Conservation (phyloP, 2,888 invertebrate species). For the Cryptus armator region DNA sequence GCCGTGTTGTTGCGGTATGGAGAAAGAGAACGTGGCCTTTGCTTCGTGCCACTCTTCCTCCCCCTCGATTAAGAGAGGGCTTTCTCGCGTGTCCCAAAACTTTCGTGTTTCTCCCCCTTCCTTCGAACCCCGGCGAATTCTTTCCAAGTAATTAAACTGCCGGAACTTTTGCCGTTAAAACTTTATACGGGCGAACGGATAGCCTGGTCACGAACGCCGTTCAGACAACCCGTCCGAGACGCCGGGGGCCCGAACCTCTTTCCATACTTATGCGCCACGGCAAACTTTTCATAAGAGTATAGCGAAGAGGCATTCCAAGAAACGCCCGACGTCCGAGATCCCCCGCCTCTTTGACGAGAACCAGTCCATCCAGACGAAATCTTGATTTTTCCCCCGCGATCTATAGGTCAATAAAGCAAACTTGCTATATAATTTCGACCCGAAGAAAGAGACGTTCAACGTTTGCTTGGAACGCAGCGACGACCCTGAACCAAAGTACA, state of each 20-base stretch:
- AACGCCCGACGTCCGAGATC: neutral
- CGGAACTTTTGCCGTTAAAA: slow-evolving; percentile 83
- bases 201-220: slow-evolving; percentile 51
- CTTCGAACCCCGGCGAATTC: slow-evolving; percentile 76
- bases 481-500: too few species aligned
- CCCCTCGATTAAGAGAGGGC: slow-evolving; percentile 20
- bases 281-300: neutral
- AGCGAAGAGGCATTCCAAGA: neutral
- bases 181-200: slow-evolving; percentile 68
- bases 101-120: slow-evolving; percentile 39
- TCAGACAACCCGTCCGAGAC: slow-evolving; percentile 52
- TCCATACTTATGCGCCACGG: slow-evolving; percentile 38
- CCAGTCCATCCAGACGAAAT: neutral
- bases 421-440: neutral
- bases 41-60: neutral
- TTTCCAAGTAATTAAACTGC: slow-evolving; percentile 84
- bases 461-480: too few species aligned
- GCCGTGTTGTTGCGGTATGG: slow-evolving; percentile 12
- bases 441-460: neutral
- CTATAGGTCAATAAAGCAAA: neutral
- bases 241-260: slow-evolving; percentile 36
- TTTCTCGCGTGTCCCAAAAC: slow-evolving; percentile 56
- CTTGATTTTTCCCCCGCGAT: neutral
- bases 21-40: slow-evolving; percentile 50
- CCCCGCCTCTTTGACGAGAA: neutral